Conservation (phyloP, 2,113 vertebrate species). For the Aspidoscelis tigris region DNA sequence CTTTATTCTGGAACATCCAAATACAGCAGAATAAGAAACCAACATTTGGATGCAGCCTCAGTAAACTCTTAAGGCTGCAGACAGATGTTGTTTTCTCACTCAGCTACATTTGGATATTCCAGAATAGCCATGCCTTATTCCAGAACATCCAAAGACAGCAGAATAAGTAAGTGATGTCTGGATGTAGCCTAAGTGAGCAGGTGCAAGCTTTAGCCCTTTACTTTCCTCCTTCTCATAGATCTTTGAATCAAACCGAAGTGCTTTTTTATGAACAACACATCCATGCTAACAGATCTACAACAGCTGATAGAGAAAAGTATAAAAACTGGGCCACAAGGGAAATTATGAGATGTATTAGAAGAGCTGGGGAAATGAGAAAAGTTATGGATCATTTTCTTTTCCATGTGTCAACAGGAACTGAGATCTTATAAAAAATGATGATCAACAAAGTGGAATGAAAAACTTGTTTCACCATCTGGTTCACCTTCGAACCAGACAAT, state of each 20-base stretch:
- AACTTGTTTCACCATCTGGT: constrained; percentile 4
- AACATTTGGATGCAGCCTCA: neutral
- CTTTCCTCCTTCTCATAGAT: neutral
- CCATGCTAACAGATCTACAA: neutral
- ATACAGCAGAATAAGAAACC: too few species aligned
- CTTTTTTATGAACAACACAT: neutral
- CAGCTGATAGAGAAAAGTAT: neutral
- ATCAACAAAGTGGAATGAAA: constrained; percentile 28
- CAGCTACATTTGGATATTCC: too few species aligned
- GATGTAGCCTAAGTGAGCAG: too few species aligned
- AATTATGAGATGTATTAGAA: constrained; percentile 15
- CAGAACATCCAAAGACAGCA: too few species aligned
- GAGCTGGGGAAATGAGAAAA: constrained; percentile 4
- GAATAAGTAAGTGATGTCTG: neutral
- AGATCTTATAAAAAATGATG: constrained; percentile 15
- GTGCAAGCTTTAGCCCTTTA: neutral
- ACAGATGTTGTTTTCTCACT: too few species aligned
- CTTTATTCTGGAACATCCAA: too few species aligned
- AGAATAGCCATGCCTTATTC: too few species aligned
- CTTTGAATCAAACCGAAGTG: neutral
- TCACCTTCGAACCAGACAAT: constrained; percentile 4
- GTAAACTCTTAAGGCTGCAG: neutral
- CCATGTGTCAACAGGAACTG: neutral
- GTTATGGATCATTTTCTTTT: neutral
- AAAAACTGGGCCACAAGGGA: neutral